Conservation (phyloP, 2,888 invertebrate genomes). For the Dexiosoma caninum region DNA sequence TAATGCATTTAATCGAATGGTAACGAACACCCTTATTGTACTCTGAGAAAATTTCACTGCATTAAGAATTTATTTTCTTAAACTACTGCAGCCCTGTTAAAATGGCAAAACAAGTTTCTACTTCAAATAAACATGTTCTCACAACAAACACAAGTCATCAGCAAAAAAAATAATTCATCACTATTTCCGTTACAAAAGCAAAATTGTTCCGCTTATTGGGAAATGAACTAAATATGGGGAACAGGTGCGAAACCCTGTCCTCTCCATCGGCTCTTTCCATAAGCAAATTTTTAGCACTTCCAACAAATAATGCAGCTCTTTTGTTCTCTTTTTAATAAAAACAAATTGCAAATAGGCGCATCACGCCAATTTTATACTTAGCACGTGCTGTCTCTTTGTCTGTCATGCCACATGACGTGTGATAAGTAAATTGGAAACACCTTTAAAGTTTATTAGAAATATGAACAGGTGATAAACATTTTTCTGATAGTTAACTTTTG, state of each 20-base stretch:
- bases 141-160: not conserved
- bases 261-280: not conserved
- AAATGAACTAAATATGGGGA: not conserved
- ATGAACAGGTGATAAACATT: not conserved
- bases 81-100: constrained; percentile 47
- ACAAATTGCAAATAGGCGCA: not conserved
- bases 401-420: not conserved
- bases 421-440: not conserved
- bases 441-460: not conserved
- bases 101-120: constrained; percentile 41
- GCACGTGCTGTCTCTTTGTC: not conserved
- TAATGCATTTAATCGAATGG: no score
- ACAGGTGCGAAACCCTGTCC: not conserved
- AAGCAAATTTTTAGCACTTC: not conserved
- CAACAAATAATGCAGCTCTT: not conserved
- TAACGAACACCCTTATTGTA: not conserved
- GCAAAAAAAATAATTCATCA: not conserved
- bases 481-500: not conserved
- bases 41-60: not conserved
- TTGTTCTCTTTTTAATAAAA: not conserved
- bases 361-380: not conserved
- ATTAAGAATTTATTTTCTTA: constrained; percentile 31
- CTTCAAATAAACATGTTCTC: constrained; percentile 34
- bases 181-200: constrained; percentile 20
- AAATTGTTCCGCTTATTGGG: constrained; percentile 22